A percentile compares a stretch with the other conserved stretches of the same genome.
These are phyloP conservation scores for Drosophila mettleri DNA, from an alignment of 2,888 invertebrate species.

Conservation along the genomic window DNA sequence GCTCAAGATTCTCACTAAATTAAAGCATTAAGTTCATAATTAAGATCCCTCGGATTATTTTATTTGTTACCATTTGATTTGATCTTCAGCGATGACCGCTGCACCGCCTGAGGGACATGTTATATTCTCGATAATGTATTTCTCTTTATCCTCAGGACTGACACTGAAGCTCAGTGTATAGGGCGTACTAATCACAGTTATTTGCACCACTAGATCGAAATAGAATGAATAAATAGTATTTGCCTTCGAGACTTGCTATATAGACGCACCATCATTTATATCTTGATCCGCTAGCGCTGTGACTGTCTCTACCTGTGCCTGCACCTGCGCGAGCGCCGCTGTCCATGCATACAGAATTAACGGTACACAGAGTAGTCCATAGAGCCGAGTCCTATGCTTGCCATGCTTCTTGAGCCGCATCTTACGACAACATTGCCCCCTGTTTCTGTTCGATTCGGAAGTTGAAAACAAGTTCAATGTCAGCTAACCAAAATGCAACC, in stretches of 20 bases:
- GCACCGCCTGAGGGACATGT: constrained; percentile 61
- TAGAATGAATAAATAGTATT: background rate
- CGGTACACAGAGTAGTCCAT: constrained; percentile 43
- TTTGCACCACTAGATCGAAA: constrained; percentile 41
- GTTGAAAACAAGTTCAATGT: constrained; percentile 43
- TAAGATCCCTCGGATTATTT: background rate
- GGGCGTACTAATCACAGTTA: constrained; percentile 53
- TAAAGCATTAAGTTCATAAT: background rate
- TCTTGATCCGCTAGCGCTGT: constrained; percentile 33
- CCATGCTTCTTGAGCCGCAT: constrained; percentile 56
- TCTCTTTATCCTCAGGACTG: constrained; percentile 54
- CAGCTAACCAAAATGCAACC: constrained; percentile 41
- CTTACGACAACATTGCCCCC: constrained; percentile 63
- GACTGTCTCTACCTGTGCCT: constrained; percentile 12
- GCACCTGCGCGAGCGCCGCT: constrained; percentile 24
- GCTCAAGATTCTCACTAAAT: constrained; percentile 74
- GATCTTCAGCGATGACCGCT: constrained; percentile 41
- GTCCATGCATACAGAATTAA: constrained; percentile 37
- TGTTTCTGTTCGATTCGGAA: constrained; percentile 50
- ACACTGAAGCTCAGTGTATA: constrained; percentile 66
- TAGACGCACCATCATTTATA: constrained; percentile 46
- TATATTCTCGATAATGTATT: constrained; percentile 65
- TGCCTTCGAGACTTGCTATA: background rate
- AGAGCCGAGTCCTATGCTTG: constrained; percentile 47
- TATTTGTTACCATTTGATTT: constrained; percentile 68